phyloP scores from a whole-genome alignment of 2,888 invertebrate species.

The Holacanthella duospinosa region DNA sequence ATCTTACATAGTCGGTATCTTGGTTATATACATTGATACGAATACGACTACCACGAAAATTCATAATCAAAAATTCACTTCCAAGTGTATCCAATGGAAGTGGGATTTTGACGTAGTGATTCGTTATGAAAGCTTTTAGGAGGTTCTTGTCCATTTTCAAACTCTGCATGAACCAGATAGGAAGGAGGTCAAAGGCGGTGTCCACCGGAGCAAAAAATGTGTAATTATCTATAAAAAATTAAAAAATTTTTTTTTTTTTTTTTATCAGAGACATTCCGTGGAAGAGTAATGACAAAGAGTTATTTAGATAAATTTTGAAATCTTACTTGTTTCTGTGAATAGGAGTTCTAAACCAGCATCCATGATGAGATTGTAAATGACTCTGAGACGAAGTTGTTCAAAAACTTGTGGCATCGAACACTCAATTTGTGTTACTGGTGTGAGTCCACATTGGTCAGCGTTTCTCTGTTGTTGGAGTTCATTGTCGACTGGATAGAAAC shows the following conservation, averaged over 20 bases:
- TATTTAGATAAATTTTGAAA: not conserved
- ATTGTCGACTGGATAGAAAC: slow-evolving; percentile 21
- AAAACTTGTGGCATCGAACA: slow-evolving; percentile 29
- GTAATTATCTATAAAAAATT: slow-evolving; percentile 26
- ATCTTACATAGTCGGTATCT: slow-evolving; percentile 29
- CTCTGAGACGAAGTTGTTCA: slow-evolving; percentile 25
- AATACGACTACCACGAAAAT: slow-evolving; percentile 28
- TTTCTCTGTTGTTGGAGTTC: slow-evolving; percentile 13
- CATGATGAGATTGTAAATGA: slow-evolving; percentile 23
- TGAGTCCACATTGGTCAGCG: slow-evolving; percentile 6
- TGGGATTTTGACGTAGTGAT: slow-evolving; percentile 32
- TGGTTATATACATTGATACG: slow-evolving; percentile 27
- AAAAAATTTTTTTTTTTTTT: slow-evolving; percentile 3
- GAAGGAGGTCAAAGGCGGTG: slow-evolving; percentile 29
- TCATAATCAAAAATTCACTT: slow-evolving; percentile 30
- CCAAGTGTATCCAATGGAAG: slow-evolving; percentile 21
- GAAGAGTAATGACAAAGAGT: not conserved
- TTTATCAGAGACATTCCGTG: not conserved
- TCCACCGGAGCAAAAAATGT: slow-evolving; percentile 36
- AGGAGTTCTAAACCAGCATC: slow-evolving; percentile 23
- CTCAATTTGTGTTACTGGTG: slow-evolving; percentile 6
- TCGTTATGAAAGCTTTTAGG: slow-evolving; percentile 29
- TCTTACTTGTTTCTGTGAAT: slow-evolving; percentile 27
- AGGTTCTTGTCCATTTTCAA: slow-evolving; percentile 27
- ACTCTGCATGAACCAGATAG: slow-evolving; percentile 30